Evolutionary conservation across 2,888 invertebrate species (phyloP).

Genomic region (Serrognathus titanus): DNA sequence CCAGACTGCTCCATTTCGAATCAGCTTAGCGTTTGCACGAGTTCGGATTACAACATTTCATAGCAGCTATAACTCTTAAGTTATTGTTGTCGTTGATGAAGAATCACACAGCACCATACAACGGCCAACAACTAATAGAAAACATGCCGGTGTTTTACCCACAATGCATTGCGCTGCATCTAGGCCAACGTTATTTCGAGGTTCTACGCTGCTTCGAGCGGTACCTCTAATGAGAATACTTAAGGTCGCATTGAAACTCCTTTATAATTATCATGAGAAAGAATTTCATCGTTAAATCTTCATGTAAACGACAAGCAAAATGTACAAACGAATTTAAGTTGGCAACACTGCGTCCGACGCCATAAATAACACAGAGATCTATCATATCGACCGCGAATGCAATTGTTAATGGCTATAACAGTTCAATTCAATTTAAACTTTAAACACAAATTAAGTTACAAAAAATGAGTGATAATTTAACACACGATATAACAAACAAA

Average conservation of each 20-base stretch:
- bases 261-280: too few relatives aligned
- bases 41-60: constrained; percentile 13
- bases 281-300: too few relatives aligned
- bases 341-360: constrained; percentile 4
- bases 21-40: constrained; percentile 7
- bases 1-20: constrained; percentile 37
- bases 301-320: background rate
- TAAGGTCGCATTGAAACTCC: too few relatives aligned
- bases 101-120: constrained; percentile 8
- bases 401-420: too few relatives aligned
- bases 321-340: background rate
- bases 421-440: too few relatives aligned
- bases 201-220: too few relatives aligned
- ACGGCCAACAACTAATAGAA: constrained; percentile 14
- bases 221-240: too few relatives aligned
- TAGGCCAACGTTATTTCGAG: background rate
- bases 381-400: background rate
- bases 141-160: constrained; percentile 28
- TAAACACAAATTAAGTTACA: too few relatives aligned
- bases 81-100: background rate
- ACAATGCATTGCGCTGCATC: constrained; percentile 20
- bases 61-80: background rate
- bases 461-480: too few relatives aligned
- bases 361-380: background rate
- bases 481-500: too few relatives aligned